Conservation (phyloP, 2,888 invertebrate genomes). For the Rapana venosa region DNA sequence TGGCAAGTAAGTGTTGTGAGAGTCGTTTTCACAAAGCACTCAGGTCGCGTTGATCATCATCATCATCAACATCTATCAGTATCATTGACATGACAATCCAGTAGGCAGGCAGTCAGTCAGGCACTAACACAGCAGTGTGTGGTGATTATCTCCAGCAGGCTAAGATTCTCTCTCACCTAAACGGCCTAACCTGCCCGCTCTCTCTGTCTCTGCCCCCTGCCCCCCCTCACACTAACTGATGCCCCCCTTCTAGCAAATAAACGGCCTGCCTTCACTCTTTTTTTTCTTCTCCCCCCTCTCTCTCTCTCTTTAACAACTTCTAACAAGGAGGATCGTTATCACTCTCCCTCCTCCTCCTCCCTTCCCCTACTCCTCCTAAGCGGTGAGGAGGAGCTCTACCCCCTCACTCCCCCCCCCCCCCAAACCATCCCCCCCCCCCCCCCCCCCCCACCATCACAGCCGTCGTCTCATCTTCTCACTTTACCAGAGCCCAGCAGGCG, state of each 20-base stretch:
- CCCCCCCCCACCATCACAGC: neutral
- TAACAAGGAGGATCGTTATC: slow-evolving; percentile 34
- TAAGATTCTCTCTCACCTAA: no score
- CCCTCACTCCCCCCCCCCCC: neutral
- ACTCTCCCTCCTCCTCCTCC: neutral
- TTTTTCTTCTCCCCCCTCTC: neutral
- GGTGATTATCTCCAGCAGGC: no score
- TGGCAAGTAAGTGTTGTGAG: no score
- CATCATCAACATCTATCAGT: no score
- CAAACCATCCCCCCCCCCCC: neutral
- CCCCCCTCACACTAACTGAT: neutral
- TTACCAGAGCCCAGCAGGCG: neutral
- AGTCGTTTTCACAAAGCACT: no score
- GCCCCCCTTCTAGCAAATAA: neutral
- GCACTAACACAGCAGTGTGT: no score
- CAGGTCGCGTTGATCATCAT: no score
- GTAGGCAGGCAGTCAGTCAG: no score
- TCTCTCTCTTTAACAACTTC: slow-evolving; percentile 3
- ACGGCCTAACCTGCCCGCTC: neutral
- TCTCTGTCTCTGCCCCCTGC: neutral
- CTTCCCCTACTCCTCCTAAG: slow-evolving; percentile 3
- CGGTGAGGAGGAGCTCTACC: slow-evolving; percentile 36
- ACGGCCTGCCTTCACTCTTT: neutral
- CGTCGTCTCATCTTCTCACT: slow-evolving; percentile 37
- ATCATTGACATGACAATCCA: no score